Evolutionary conservation across 2,888 invertebrate genomes (phyloP), one percentile per base, ranked within the genome.

Genomic region (Callosobruchus maculatus): DNA sequence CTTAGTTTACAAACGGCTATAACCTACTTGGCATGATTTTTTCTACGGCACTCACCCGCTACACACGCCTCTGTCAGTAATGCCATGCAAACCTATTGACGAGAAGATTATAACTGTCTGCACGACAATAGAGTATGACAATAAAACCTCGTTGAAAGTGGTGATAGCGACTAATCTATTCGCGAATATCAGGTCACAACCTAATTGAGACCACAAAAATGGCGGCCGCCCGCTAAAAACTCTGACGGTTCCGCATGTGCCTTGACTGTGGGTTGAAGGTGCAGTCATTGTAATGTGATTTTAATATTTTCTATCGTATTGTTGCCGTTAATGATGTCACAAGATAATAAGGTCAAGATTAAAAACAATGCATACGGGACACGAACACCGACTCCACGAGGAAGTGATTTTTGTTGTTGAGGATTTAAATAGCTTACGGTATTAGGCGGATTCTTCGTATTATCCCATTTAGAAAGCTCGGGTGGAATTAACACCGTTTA

Each of bases 331-430:
- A 79, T 80, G 80, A 80, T 81, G 81, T 81, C 80, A 81, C 78
- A 80, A 78, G 80, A 81, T 80, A 81, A 80, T 80, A 79, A 81
- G 81, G 81, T 81, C 81, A 81, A 81, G 81, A 81, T 80, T 81
- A 76, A 79, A 79, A 78, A 81, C 80, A 81, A 81, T 81, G 80
- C 79, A 77, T 77, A 77, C 70, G 76, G 73, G 49, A 49, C 49
- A 49, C 49, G 49, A 26, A 49, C 49, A 49, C 49, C 18, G 49
- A 18, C 49, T 49, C 49, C 49, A 49, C 49, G 49, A 49, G 49
- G 49, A 49, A 49, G 49, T 49, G 49, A 49, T 49, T 49, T 49
- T 49, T 49, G 49, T 13, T 49, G 18, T 49, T 13, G 49, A 18
- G 49, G 49, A 49, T 49, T 49, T 49, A 49, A 49, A 49, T 49